Evolutionary conservation across 2,113 vertebrate species (phyloP).

Genomic region (Benitochromis conjunctus): DNA sequence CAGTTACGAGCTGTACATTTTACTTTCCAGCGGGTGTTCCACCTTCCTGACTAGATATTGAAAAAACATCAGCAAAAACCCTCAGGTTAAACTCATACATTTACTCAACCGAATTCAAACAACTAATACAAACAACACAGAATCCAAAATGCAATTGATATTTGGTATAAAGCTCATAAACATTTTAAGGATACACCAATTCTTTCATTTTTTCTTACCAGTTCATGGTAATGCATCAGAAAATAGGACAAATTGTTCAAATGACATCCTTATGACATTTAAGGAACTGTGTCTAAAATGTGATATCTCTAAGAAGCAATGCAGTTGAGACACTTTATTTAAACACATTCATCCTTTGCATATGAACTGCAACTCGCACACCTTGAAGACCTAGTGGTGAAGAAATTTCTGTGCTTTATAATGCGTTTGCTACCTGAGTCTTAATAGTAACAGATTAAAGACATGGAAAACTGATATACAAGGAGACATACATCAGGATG

Average conservation of each 20-base stretch:
- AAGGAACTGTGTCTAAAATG: no score
- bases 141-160: no score
- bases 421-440: not conserved
- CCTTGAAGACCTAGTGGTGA: not conserved
- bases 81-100: no score
- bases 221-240: not conserved
- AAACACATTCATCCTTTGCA: no score
- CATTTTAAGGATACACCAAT: no score
- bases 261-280: not conserved
- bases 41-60: not conserved
- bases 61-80: not conserved
- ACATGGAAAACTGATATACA: not conserved
- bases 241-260: not conserved
- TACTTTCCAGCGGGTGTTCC: not conserved
- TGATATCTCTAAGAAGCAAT: no score
- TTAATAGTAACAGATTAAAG: rapidly evolving
- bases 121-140: no score
- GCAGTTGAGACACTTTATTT: no score
- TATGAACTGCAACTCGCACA: not conserved
- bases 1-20: not conserved
- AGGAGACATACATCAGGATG: not conserved
- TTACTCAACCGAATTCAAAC: no score
- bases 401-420: not conserved
- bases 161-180: not conserved
- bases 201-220: not conserved